Conservation (phyloP, 2,888 invertebrate species). For the Bembecia ichneumoniformis region DNA sequence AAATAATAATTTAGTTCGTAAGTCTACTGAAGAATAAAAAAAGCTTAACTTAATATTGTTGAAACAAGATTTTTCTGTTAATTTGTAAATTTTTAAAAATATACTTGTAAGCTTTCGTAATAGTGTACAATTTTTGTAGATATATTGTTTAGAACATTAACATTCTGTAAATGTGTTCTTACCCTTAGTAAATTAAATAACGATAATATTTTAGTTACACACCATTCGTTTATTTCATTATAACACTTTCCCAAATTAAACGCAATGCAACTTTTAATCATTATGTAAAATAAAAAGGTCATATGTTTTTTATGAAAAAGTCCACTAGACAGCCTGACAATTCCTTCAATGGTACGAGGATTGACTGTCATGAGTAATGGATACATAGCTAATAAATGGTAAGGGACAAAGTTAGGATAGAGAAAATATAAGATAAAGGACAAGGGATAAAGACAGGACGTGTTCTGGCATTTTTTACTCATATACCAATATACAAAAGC, state of each 20-base stretch:
- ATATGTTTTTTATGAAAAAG: no score
- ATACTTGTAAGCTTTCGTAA: slow-evolving; percentile 61
- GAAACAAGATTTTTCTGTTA: slow-evolving; percentile 67
- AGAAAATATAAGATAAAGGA: no score
- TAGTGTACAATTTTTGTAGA: slow-evolving; percentile 73
- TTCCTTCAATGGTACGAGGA: no score
- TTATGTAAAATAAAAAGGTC: no score
- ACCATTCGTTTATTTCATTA: slow-evolving; percentile 40
- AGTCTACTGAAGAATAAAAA: slow-evolving; percentile 38
- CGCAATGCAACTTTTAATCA: no score
- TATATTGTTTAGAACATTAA: slow-evolving; percentile 66
- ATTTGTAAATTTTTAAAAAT: slow-evolving; percentile 59
- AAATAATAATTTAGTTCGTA: slow-evolving; percentile 53
- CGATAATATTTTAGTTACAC: slow-evolving; percentile 73
- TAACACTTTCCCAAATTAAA: slow-evolving; percentile 1
- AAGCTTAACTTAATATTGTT: slow-evolving; percentile 68
- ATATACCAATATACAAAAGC: no score
- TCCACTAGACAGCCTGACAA: no score
- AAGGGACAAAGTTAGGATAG: no score
- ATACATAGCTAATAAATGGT: no score
- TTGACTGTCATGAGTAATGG: no score
- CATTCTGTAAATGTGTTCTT: slow-evolving; percentile 74
- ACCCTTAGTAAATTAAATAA: slow-evolving; percentile 73
- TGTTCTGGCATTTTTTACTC: no score
- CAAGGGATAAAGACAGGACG: no score